Evolutionary conservation across 1,140 invertebrate genomes (phyloP), one percentile per base, ranked within the genome.

Genomic region (Ips nitidus): DNA sequence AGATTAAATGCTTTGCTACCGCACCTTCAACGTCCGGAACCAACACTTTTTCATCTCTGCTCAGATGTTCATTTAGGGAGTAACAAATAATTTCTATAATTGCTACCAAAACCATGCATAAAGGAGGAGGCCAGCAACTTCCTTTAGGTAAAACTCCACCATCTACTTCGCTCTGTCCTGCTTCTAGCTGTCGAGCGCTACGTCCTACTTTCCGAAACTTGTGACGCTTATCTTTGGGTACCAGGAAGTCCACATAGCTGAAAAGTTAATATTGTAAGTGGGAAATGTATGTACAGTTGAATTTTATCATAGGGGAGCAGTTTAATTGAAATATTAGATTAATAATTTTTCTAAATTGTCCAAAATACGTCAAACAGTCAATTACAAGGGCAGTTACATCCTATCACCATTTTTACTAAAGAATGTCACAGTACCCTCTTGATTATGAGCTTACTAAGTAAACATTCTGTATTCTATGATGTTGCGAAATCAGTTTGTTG

Each of bases 81-180:
- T 89, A 91, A 74, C 89, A 83, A 42, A 86, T 81, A 41, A 91
- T 88, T 80, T 90, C 89, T 63, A 90, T 80, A 37, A 90, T 76
- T 0, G 89, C 89, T 71, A 91, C 88, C 53, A 90, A 81, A 71
- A 94, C 83, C 89, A 96, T 93, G 73, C 91, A 91, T 45, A 96
- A 71, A 1, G 94, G 90, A 2, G 93, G 94, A 22, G 93, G 94
- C 76, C 86, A 90, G 75, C 92, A 94, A 38, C 86, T 89, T 82
- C 95, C 95, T 77, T 93, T 86, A 75, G 94, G 90, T 75, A 94
- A 89, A 79, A 95, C 95, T 7, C 86, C 82, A 3, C 90, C 90
- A 83, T 93, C 90, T 78, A 52, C 41, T 47, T 74, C 38, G 8
- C 52, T 43, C 2, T 8, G 7, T 52, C 50, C 58, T 2, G 57